Conservation (phyloP, 2,888 invertebrate species). For the Lacanobia oleracea region DNA sequence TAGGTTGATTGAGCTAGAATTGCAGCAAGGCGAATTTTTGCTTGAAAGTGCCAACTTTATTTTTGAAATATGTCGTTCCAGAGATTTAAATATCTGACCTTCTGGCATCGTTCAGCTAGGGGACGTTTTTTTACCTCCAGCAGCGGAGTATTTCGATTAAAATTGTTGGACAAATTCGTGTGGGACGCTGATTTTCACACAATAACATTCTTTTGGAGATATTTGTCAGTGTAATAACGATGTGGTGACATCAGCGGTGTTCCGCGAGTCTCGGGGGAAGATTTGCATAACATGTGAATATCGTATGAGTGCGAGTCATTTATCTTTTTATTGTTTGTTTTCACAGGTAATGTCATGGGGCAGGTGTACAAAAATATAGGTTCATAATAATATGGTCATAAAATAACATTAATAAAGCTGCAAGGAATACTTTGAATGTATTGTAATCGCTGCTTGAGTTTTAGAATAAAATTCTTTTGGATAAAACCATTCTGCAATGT, state of each 20-base stretch:
- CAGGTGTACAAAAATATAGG: constrained; percentile 42
- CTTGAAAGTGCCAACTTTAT: constrained; percentile 37
- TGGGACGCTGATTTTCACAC: constrained; percentile 42
- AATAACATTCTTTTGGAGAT: constrained; percentile 37
- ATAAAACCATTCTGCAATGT: background rate
- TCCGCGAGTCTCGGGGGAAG: constrained; percentile 4
- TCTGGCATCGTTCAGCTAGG: constrained; percentile 31
- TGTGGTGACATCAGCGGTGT: constrained; percentile 15
- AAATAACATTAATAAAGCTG: constrained; percentile 17
- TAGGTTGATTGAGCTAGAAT: constrained; percentile 28
- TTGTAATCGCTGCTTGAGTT: background rate
- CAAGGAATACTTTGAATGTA: constrained; percentile 7
- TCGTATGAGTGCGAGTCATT: constrained; percentile 36
- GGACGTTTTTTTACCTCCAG: constrained; percentile 36
- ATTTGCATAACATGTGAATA: constrained; percentile 53
- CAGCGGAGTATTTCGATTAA: constrained; percentile 50
- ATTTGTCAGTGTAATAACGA: constrained; percentile 36
- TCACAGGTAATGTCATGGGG: constrained; percentile 42
- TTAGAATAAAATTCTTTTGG: background rate
- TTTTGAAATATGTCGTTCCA: constrained; percentile 46
- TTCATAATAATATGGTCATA: background rate
- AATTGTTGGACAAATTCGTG: constrained; percentile 46
- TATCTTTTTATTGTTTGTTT: constrained; percentile 54
- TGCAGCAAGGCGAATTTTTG: constrained; percentile 14
- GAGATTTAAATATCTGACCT: constrained; percentile 53